phyloP scores from a whole-genome alignment of 2,113 vertebrate species.

The Narcine bancroftii region DNA sequence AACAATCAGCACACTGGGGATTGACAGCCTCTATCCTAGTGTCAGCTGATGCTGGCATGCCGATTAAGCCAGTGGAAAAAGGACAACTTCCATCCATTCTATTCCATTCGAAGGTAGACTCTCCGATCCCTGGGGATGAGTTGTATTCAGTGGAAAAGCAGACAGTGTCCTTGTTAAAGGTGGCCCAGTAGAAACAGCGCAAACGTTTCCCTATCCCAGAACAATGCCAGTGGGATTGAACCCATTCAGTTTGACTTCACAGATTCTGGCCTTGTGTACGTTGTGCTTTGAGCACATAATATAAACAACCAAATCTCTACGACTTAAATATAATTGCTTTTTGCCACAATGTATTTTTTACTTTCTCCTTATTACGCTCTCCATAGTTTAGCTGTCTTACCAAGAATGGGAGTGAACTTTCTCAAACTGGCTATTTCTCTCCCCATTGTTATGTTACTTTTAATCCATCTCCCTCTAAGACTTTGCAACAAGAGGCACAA shows the following conservation, averaged over 20 bases:
- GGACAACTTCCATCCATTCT: too few species aligned
- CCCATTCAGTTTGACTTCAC: conserved; percentile 1
- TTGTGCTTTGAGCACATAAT: background rate
- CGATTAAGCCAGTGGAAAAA: too few species aligned
- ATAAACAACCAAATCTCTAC: background rate
- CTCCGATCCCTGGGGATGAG: too few species aligned
- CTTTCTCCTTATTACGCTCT: background rate
- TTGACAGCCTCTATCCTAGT: too few species aligned
- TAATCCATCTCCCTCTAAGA: background rate
- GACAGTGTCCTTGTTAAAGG: too few species aligned
- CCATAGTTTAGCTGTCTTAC: background rate
- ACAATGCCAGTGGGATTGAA: too few species aligned
- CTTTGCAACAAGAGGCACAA: background rate
- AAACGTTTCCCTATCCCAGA: too few species aligned
- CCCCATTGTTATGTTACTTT: background rate
- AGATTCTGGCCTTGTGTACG: background rate
- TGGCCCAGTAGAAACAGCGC: too few species aligned
- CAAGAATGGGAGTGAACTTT: background rate
- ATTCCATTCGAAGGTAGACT: too few species aligned
- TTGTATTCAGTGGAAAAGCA: too few species aligned
- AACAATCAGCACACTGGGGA: too few species aligned
- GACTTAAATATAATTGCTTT: background rate
- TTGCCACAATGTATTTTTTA: background rate
- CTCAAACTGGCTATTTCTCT: background rate
- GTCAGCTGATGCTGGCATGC: too few species aligned